These are phyloP conservation scores for Caenorhabditis zanzibari DNA, from an alignment of 2,888 invertebrate genomes.

Conservation along the genomic window DNA sequence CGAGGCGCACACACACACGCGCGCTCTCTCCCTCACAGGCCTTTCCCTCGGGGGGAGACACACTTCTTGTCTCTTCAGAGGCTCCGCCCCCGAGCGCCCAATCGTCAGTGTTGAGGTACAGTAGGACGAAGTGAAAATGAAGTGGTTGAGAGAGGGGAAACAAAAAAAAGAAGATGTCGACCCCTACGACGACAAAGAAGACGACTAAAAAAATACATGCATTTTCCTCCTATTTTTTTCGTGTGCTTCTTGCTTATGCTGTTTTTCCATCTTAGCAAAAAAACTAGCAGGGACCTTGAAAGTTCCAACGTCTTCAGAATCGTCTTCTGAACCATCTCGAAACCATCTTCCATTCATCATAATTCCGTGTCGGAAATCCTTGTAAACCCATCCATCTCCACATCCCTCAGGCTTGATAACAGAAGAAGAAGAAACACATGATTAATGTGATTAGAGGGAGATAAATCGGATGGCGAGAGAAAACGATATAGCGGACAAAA, in stretches of 20 bases:
- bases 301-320: neutral
- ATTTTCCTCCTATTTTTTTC: slow-evolving; percentile 38
- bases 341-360: neutral
- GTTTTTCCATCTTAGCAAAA: slow-evolving; percentile 48
- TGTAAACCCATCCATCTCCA: slow-evolving; percentile 11
- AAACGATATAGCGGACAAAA: neutral
- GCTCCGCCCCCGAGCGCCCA: slow-evolving; percentile 45
- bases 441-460: slow-evolving; percentile 62
- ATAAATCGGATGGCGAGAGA: slow-evolving; percentile 53
- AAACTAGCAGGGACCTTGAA: slow-evolving; percentile 3
- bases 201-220: slow-evolving; percentile 58
- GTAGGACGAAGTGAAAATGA: slow-evolving; percentile 22
- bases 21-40: slow-evolving; percentile 18
- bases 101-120: slow-evolving; percentile 42
- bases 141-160: slow-evolving; percentile 1
- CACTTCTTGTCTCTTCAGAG: neutral
- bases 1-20: slow-evolving; percentile 38
- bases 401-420: neutral
- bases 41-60: slow-evolving; percentile 42
- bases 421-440: slow-evolving; percentile 56
- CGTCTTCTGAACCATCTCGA: neutral
- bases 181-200: slow-evolving; percentile 34
- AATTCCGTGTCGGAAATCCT: neutral
- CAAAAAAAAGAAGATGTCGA: slow-evolving; percentile 41
- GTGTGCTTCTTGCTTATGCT: neutral